These are phyloP conservation scores for Nymphalis urticae DNA, from an alignment of 2,888 invertebrate species.

Conservation along the genomic window DNA sequence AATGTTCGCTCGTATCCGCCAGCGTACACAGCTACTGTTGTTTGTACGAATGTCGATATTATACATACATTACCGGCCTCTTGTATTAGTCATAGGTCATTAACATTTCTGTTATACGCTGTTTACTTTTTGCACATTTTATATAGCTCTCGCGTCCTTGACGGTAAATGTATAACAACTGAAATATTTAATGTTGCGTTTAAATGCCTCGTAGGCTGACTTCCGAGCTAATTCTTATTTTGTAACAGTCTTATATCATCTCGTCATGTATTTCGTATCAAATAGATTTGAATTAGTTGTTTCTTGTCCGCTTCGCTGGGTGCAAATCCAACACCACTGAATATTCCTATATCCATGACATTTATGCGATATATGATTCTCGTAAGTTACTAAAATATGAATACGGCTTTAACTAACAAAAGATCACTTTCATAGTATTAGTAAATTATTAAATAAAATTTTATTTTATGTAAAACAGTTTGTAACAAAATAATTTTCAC, in stretches of 20 bases:
- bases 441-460: no score
- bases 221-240: constrained; percentile 7
- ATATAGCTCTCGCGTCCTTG: constrained; percentile 60
- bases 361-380: no score
- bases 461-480: no score
- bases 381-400: no score
- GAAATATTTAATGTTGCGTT: constrained; percentile 34
- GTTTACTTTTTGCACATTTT: constrained; percentile 65
- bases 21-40: constrained; percentile 70
- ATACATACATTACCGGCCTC: constrained; percentile 71
- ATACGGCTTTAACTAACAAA: no score
- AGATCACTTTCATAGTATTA: no score
- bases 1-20: constrained; percentile 79
- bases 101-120: constrained; percentile 69
- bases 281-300: no score
- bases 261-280: not conserved
- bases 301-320: no score
- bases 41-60: constrained; percentile 78
- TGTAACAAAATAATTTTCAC: no score
- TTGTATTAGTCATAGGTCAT: constrained; percentile 78
- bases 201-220: constrained; percentile 42
- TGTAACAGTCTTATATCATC: not conserved
- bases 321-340: no score
- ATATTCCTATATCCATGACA: no score
- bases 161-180: constrained; percentile 35